These are phyloP conservation scores for Lindbergichthys nudifrons DNA, from an alignment of 2,797 vertebrate genomes.

Conservation along the genomic window DNA sequence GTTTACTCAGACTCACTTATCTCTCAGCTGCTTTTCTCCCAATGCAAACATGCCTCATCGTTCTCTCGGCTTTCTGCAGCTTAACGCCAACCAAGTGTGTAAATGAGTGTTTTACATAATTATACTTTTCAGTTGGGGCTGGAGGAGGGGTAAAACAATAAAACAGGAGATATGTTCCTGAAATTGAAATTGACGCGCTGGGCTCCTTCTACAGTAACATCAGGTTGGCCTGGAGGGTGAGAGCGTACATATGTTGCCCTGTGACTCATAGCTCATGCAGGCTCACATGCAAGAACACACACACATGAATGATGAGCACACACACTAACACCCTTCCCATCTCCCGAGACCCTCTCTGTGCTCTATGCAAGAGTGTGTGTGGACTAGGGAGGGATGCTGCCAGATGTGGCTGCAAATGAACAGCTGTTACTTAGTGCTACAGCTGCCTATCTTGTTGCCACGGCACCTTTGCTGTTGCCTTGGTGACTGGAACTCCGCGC, in stretches of 20 bases:
- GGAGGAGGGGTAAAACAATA: constrained; percentile 8
- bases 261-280: neutral
- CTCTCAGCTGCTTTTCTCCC: constrained; percentile 49
- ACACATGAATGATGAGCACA: neutral
- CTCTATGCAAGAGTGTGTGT: constrained; percentile 6
- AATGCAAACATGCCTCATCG: constrained; percentile 42
- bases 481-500: constrained; percentile 50
- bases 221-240: constrained; percentile 8
- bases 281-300: neutral
- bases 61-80: constrained; percentile 18
- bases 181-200: constrained; percentile 8
- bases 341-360: constrained; percentile 49
- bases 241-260: constrained; percentile 16
- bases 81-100: constrained; percentile 38
- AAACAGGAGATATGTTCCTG: neutral
- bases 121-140: constrained; percentile 37
- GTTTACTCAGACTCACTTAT: constrained; percentile 59
- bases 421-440: constrained; percentile 78
- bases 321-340: neutral
- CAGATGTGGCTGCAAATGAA: constrained; percentile 83
- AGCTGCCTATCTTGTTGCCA: constrained; percentile 67
- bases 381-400: constrained; percentile 45
- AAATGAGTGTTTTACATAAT: constrained; percentile 70
- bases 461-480: constrained; percentile 55
- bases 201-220: constrained; percentile 2